Base-by-base conservation (phyloP, 2,113 vertebrate species). In the Rhizomys pruinosus region DNA sequence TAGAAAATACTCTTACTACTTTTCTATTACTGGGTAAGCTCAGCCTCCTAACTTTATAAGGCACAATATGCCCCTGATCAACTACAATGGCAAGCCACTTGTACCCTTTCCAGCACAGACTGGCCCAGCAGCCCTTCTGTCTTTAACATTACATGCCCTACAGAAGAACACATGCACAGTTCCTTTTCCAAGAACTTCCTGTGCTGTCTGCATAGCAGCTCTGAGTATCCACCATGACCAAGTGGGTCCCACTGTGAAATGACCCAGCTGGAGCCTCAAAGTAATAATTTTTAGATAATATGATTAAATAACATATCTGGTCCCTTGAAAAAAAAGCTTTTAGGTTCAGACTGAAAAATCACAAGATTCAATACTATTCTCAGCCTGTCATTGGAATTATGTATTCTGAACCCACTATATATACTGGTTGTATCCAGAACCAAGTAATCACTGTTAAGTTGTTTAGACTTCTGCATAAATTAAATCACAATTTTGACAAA, bases 391-490 rank as follows among this genome's bases (percentile, higher is more conserved):
- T 79, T 47, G 72, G 57, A 73, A 92, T 5, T 52, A 52, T 16
- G 72, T 34, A 68, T 32, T 64, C 84, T 1, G 0, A 91, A 89
- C 19, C 44, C 29, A 55, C 37, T 34, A 12, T 47, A 34, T 66
- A 16, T 20, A 29, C 8, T 59, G 37, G 16, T 72, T 55, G 91
- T 80, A 80, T 74, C 23, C 25, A 81, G 93, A 91, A 89, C 88
- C 73, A 80, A 88, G 29, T 59, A 44, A 42, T 91, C 74, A 89
- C 69, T 86, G 55, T 52, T 63, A 92, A 80, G 79, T 73, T 93
- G 61, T 76, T 82, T 59, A 89, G 52, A 61, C 89, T 93, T 59
- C 73, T 77, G 74, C 37, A 80, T 10, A n/a, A n/a, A 81, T 66
- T 81, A 86, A 81, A 77, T 66, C 37, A 66, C 37, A 72, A 37